These are phyloP conservation scores for Matsumyia berberina DNA, from an alignment of 2,888 invertebrate species.

Conservation along the genomic window DNA sequence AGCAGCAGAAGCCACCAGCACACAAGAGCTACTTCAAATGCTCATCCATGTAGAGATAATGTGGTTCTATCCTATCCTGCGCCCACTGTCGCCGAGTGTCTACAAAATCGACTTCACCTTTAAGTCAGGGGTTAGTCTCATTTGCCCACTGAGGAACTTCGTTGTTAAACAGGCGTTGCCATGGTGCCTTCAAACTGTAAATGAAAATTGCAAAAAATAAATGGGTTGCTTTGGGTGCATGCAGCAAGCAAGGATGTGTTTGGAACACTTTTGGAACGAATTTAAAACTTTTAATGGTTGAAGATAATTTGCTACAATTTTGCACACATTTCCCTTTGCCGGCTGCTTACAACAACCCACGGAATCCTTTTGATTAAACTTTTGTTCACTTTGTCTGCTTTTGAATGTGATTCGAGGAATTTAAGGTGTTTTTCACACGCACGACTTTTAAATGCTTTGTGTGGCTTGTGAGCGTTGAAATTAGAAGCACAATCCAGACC, in stretches of 20 bases:
- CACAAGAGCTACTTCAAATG: slow-evolving; percentile 47
- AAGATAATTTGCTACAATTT: slow-evolving; percentile 58
- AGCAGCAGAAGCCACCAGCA: slow-evolving; percentile 31
- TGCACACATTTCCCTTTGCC: slow-evolving; percentile 16
- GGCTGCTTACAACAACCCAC: background rate
- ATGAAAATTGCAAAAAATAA: slow-evolving; percentile 14
- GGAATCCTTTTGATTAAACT: slow-evolving; percentile 25
- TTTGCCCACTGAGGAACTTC: slow-evolving; percentile 5
- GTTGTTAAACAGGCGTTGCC: slow-evolving; percentile 3
- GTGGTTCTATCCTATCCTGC: slow-evolving; percentile 16
- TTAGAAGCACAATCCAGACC: slow-evolving; percentile 11
- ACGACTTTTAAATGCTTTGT: background rate
- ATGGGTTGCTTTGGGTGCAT: slow-evolving; percentile 4
- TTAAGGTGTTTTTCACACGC: slow-evolving; percentile 3
- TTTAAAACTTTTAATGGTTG: slow-evolving; percentile 62
- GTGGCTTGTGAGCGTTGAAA: background rate
- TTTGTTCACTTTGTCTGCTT: slow-evolving; percentile 11
- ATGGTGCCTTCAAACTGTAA: background rate
- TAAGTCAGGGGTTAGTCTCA: slow-evolving; percentile 28
- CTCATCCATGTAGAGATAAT: slow-evolving; percentile 60
- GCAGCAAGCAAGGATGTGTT: background rate
- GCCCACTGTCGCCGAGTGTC: background rate
- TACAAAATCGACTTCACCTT: slow-evolving; percentile 34
- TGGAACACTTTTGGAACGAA: slow-evolving; percentile 13
- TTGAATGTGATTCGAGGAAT: background rate